Percentiles rank a stretch among this genome's conserved stretches.
These are phyloP conservation scores for Pogoniulus pusillus DNA, from an alignment of 2,797 vertebrate genomes.

Conservation along the genomic window DNA sequence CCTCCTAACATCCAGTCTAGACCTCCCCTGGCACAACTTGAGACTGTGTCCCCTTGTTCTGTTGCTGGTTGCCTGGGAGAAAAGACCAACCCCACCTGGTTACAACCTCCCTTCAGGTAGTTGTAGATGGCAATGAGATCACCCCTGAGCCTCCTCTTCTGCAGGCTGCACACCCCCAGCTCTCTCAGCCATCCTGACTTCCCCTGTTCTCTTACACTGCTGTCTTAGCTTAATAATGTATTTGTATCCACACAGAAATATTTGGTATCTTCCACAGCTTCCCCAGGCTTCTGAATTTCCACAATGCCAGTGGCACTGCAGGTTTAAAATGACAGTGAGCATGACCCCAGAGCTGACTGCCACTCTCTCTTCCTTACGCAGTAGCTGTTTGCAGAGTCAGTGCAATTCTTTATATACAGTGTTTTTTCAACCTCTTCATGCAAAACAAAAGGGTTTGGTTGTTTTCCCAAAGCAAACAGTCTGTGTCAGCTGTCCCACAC, in stretches of 20 bases:
- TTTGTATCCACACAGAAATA: background rate
- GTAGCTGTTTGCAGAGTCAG: constrained; percentile 59
- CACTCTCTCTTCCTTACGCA: background rate
- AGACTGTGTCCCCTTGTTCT: no score
- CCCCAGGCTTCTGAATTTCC: background rate
- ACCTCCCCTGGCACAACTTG: no score
- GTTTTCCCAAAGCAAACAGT: constrained; percentile 62
- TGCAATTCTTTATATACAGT: constrained; percentile 36
- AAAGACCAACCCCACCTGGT: no score
- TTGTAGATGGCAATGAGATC: no score
- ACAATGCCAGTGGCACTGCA: background rate
- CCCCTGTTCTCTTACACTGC: background rate
- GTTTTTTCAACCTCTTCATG: background rate
- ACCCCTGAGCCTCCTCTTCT: no score
- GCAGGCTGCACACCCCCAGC: no score
- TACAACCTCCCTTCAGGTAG: no score
- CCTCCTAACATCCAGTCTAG: no score
- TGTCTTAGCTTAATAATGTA: background rate
- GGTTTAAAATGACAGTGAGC: background rate
- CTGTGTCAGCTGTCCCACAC: constrained; percentile 54
- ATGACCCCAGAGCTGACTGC: background rate
- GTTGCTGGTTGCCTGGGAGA: no score
- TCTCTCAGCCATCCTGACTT: background rate
- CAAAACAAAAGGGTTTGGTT: constrained; percentile 59
- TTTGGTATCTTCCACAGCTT: background rate